Conservation (phyloP, 2,888 invertebrate genomes). For the Dolomedes plantarius region DNA sequence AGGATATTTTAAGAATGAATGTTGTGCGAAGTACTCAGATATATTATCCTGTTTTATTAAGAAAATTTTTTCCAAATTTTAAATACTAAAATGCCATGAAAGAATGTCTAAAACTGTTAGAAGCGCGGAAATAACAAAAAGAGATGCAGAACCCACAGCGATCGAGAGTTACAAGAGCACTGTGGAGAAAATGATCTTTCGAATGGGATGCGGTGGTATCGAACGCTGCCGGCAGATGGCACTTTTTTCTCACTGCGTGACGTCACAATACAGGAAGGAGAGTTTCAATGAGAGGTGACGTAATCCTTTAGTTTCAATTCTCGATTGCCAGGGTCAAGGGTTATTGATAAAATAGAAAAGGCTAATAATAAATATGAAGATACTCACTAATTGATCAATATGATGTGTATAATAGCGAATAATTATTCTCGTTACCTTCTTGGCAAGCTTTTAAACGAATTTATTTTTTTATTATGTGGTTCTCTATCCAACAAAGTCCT, state of each 20-base stretch:
- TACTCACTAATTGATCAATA: no score
- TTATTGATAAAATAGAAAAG: neutral
- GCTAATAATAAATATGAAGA: no score
- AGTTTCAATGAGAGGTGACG: slow-evolving; percentile 19
- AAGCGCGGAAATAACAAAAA: slow-evolving; percentile 5
- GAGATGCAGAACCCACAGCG: neutral
- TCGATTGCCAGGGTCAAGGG: neutral
- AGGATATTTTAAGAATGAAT: neutral
- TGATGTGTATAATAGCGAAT: no score
- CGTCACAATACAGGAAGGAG: slow-evolving; percentile 13
- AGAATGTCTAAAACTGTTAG: no score
- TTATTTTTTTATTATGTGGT: no score
- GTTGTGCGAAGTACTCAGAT: no score
- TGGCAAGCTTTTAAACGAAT: no score
- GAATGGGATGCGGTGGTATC: slow-evolving; percentile 31
- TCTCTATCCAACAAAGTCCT: no score
- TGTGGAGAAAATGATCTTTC: slow-evolving; percentile 32
- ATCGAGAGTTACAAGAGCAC: slow-evolving; percentile 31
- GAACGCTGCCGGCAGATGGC: slow-evolving; percentile 61
- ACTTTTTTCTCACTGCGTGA: neutral
- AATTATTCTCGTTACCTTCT: no score
- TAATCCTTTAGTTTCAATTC: slow-evolving; percentile 10
- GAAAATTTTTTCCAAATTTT: neutral
- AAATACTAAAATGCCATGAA: no score
- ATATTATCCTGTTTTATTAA: no score